phyloP scores from a whole-genome alignment of 2,888 invertebrate species.

The Conistra vaccinii region DNA sequence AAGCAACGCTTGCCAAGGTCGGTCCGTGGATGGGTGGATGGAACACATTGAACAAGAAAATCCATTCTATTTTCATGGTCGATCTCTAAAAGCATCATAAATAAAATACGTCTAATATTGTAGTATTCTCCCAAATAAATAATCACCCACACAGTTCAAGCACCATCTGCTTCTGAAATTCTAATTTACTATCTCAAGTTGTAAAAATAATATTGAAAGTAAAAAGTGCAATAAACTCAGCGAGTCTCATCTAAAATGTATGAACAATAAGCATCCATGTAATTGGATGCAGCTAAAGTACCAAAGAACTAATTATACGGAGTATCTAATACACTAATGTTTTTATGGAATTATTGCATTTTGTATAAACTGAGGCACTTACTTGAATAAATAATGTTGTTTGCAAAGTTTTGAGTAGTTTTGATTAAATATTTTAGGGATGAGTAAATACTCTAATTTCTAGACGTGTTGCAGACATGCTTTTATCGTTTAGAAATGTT shows the following conservation, averaged over 20 bases:
- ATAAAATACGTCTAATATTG: background rate
- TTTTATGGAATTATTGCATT: conserved; percentile 39
- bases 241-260: conserved; percentile 56
- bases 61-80: background rate
- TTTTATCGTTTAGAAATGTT: background rate
- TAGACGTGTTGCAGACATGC: background rate
- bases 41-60: background rate
- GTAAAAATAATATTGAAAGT: conserved; percentile 14
- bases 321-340: conserved; percentile 45
- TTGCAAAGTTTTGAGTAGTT: conserved; percentile 17
- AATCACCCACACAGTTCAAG: background rate
- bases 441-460: background rate
- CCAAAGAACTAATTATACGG: conserved; percentile 48
- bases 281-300: conserved; percentile 54
- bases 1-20: too few species aligned
- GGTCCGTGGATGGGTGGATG: too few species aligned
- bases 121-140: background rate
- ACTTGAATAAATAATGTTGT: conserved; percentile 21
- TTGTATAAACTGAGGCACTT: conserved; percentile 20
- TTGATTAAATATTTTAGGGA: conserved; percentile 19
- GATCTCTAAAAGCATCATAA: background rate
- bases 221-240: conserved; percentile 46
- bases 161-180: conserved; percentile 38
- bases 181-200: conserved; percentile 25
- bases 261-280: conserved; percentile 37